phyloP scores from a whole-genome alignment of 2,797 vertebrate genomes.

The Diglossa cyanea region DNA sequence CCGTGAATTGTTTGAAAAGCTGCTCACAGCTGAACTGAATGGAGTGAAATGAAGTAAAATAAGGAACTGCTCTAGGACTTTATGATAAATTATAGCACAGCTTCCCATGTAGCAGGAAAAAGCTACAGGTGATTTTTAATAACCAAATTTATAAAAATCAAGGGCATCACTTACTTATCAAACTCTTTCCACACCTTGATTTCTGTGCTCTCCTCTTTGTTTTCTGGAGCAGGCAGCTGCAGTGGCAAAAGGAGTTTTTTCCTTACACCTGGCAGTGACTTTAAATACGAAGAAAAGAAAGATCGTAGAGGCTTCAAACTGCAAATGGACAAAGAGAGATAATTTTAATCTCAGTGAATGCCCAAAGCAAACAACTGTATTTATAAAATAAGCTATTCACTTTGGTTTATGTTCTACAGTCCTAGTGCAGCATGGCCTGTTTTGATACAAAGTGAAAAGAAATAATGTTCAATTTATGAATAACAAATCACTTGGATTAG shows the following conservation, averaged over 20 bases:
- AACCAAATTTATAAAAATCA: neutral
- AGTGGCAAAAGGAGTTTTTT: conserved; percentile 65
- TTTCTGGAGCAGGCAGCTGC: conserved; percentile 44
- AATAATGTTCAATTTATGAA: neutral
- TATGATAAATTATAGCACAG: neutral
- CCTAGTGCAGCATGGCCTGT: neutral
- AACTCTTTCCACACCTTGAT: conserved; percentile 81
- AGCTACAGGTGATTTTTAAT: neutral
- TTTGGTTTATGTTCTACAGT: neutral
- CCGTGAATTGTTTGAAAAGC: neutral
- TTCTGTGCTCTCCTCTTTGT: conserved; percentile 8
- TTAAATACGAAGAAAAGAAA: conserved; percentile 88
- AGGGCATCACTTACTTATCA: conserved; percentile 79
- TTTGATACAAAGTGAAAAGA: neutral
- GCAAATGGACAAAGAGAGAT: conserved; percentile 8
- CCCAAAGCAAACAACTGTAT: neutral
- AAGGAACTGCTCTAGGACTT: neutral
- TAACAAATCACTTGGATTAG: neutral
- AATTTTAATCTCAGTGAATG: neutral
- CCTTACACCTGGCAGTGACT: conserved; percentile 84
- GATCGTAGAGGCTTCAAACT: conserved; percentile 88
- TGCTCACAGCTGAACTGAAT: neutral
- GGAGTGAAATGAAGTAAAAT: neutral
- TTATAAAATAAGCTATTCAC: neutral
- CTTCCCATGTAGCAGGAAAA: fast-evolving